Evolutionary conservation across 2,888 invertebrate genomes (phyloP), one percentile per base, ranked within the genome.

Genomic region (Pilophorus perplexus): DNA sequence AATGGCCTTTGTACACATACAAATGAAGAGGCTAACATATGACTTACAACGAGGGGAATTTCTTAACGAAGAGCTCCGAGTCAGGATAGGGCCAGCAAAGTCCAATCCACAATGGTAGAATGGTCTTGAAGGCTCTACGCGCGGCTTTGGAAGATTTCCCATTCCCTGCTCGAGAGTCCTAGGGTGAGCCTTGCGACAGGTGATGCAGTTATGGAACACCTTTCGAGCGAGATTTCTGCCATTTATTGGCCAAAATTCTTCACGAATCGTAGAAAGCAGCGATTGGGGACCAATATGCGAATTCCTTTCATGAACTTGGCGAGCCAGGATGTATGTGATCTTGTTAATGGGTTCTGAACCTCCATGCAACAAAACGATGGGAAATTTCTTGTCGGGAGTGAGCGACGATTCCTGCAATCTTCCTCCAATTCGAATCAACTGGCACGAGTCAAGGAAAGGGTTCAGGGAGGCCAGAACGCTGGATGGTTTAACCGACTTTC

Each of bases 1-100:
- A 2, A 74, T 66, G 1, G 74, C 74, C 62, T 73, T 74, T 0
- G 72, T 71, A 3, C 70, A 64, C 1, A 74, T 52, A 64, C 74
- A 74, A 8, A 74, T 66, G 38, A 74, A 74, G 6, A 74, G 14
- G 2, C 67, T 50, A 8, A 73, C 16, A 68, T 64, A 70, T 27
- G 71, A 4, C 54, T 71, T 68, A 8, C 2, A 3, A 20, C 16
- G 37, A 23, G 52, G n/a, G 50, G 71, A 70, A 27, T 69, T 64
- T 52, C 64, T 64, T 22, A 50, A n/a, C 2, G 25, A 25, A 2
- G 25, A 20, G 18, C 50, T 37, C 10, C 42, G 38, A 57, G 59
- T 44, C 5, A 40, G 8, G 5, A 57, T 27, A n/a, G 55, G 40
- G 1, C 37, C 42, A 16, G 48, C 46, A 20, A 16, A 46, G 28